Evolutionary conservation across 2,113 vertebrate species (phyloP).

Genomic region (Lates calcarifer): DNA sequence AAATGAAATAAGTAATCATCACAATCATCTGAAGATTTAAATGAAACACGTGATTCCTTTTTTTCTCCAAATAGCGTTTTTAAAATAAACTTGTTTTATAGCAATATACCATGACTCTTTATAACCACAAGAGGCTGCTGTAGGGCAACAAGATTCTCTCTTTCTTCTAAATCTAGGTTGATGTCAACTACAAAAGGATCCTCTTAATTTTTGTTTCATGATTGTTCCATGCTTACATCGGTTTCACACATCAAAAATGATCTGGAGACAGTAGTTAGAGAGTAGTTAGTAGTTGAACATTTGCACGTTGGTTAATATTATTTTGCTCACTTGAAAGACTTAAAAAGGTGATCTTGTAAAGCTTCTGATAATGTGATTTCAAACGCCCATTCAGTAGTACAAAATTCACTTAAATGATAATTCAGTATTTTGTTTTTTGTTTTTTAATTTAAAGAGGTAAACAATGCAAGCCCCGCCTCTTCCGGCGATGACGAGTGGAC

Average conservation of each 20-base stretch:
- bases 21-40: background rate
- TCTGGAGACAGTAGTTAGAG: background rate
- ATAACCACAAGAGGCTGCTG: background rate
- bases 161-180: background rate
- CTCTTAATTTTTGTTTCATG: background rate
- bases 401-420: background rate
- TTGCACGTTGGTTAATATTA: background rate
- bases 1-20: background rate
- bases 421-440: background rate
- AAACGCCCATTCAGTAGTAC: background rate
- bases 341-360: background rate
- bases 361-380: background rate
- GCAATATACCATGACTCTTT: background rate
- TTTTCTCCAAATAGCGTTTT: no score
- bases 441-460: background rate
- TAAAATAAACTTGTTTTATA: background rate
- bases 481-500: conserved; percentile 9
- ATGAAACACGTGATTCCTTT: no score
- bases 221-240: background rate
- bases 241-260: background rate
- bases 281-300: background rate
- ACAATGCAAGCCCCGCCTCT: background rate
- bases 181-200: background rate
- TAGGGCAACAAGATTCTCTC: background rate
- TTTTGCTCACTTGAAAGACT: background rate